Percentiles rank a stretch among this genome's conserved stretches.
Evolutionary conservation across 37 sponge, comb jelly and placozoan genomes (phyloP).

Genomic region (Petrosia ficiformis): DNA sequence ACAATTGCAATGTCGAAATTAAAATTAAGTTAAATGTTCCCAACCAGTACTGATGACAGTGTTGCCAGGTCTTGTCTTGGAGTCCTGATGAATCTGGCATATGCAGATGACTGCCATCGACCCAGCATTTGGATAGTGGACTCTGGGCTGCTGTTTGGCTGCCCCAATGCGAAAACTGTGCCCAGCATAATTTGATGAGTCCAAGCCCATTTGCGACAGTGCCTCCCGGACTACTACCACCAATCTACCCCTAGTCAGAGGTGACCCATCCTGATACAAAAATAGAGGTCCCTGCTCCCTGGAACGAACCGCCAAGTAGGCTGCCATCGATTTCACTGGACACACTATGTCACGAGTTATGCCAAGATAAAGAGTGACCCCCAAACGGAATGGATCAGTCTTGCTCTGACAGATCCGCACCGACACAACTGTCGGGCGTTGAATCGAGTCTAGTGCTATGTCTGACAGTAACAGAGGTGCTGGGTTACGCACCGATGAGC

Average conservation of each 20-base stretch:
- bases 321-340: neutral
- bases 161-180: neutral
- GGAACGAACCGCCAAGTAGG: neutral
- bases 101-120: neutral
- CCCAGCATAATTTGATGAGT: neutral
- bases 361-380: neutral
- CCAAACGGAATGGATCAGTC: neutral
- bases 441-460: neutral
- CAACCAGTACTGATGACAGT: no score
- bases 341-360: neutral
- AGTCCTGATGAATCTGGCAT: neutral
- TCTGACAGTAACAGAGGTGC: neutral
- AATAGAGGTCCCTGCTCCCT: neutral
- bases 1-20: no score
- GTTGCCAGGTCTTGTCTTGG: neutral
- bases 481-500: neutral
- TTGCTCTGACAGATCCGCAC: neutral
- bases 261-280: neutral
- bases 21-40: no score
- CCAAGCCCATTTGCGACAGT: neutral
- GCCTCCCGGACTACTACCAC: neutral
- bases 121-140: neutral
- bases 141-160: neutral
- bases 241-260: neutral
- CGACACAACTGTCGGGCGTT: neutral